Conservation (phyloP, 2,797 vertebrate genomes). For the Eutrigla gurnardus region DNA sequence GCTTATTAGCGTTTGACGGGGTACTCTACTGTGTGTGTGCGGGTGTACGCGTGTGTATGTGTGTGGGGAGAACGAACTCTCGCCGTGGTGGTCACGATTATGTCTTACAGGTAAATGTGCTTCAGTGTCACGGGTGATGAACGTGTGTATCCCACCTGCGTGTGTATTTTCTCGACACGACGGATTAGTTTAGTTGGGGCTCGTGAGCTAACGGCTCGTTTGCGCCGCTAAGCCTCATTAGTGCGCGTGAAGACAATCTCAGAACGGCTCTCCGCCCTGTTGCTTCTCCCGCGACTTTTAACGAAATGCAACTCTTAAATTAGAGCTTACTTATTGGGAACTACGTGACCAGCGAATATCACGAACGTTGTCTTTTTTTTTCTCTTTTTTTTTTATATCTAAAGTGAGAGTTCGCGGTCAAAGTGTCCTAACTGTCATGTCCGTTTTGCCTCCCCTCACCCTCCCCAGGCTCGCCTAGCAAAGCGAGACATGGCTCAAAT, state of each 20-base stretch:
- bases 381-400: no score
- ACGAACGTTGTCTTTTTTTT: not conserved
- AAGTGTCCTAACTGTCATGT: not conserved
- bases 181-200: not conserved
- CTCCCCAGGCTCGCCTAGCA: slow-evolving; percentile 47
- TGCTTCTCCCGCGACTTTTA: slow-evolving; percentile 17
- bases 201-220: slow-evolving; percentile 6
- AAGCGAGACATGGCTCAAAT: slow-evolving; percentile 80
- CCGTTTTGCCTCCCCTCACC: not conserved
- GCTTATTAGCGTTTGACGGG: not conserved
- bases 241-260: slow-evolving; percentile 50
- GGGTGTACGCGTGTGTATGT: no score
- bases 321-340: rapidly evolving
- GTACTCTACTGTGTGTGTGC: not conserved
- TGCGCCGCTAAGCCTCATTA: slow-evolving; percentile 69
- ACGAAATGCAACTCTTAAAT: not conserved
- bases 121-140: not conserved
- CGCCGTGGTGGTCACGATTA: slow-evolving; percentile 59
- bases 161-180: not conserved
- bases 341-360: not conserved
- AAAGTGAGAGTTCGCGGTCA: not conserved
- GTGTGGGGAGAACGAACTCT: slow-evolving; percentile 11
- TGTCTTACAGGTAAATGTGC: slow-evolving; percentile 66
- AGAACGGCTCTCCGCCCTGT: slow-evolving; percentile 22
- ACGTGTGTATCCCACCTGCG: not conserved